A percentile compares a stretch with the other conserved stretches of the same genome.
phyloP scores from a whole-genome alignment of 2,797 vertebrate genomes.

The Eulemur rubriventer region DNA sequence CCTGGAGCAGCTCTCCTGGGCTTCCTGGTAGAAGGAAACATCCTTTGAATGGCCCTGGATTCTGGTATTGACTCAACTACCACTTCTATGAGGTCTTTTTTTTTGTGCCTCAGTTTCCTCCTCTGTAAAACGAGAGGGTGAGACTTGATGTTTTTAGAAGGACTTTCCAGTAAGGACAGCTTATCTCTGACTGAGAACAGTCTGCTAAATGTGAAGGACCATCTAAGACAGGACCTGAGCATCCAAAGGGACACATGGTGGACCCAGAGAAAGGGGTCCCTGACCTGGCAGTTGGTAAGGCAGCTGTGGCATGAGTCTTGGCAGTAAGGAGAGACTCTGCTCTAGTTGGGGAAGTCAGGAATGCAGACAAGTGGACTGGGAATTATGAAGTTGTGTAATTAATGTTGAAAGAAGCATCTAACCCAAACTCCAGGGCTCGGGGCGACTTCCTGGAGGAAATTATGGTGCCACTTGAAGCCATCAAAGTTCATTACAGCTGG shows the following conservation, averaged over 20 bases:
- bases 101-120: not conserved
- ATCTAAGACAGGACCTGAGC: slow-evolving; percentile 42
- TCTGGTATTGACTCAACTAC: not conserved
- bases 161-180: not conserved
- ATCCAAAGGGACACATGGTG: not conserved
- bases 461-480: not conserved
- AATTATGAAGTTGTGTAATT: not conserved
- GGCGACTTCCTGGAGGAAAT: not conserved
- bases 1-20: not conserved
- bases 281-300: too few relatives aligned
- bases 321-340: not conserved
- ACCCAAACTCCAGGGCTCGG: too few relatives aligned
- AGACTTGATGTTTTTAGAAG: not conserved
- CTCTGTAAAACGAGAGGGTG: not conserved
- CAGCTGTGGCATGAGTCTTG: not conserved
- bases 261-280: not conserved
- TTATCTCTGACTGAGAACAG: not conserved
- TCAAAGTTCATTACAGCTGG: not conserved
- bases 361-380: not conserved
- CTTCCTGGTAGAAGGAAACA: not conserved
- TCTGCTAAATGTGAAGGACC: not conserved
- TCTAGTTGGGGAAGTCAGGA: not conserved
- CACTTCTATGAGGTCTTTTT: not conserved
- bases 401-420: not conserved
- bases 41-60: not conserved